phyloP scores from a whole-genome alignment of 2,797 vertebrate species.

The Babyrousa celebensis region DNA sequence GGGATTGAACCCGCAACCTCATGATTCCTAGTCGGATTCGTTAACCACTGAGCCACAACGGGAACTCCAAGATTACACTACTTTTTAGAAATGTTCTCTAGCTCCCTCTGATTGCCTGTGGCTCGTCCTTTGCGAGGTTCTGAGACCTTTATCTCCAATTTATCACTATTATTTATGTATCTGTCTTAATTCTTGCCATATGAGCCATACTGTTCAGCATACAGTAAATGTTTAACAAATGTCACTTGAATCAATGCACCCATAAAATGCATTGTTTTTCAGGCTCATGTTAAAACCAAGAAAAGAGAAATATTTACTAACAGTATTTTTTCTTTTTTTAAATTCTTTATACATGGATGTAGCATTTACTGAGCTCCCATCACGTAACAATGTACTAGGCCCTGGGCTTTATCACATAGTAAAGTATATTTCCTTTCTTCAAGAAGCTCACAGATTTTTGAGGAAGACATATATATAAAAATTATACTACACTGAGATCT shows the following conservation, averaged over 20 bases:
- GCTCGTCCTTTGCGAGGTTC: background rate
- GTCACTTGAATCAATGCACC: background rate
- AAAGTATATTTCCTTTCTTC: background rate
- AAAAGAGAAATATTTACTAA: background rate
- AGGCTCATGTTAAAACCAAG: constrained; percentile 23
- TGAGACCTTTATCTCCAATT: background rate
- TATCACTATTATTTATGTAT: background rate
- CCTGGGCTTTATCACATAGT: background rate
- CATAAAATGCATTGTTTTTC: constrained; percentile 1
- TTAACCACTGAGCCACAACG: too few relatives aligned
- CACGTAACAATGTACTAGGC: background rate
- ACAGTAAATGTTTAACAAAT: background rate
- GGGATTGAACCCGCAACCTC: too few relatives aligned
- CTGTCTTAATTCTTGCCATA: background rate
- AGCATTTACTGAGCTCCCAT: background rate
- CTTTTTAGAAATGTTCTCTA: background rate
- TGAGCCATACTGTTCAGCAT: background rate
- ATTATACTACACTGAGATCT: background rate
- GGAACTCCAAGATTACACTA: background rate
- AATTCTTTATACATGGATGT: background rate
- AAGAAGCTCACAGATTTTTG: constrained; percentile 21
- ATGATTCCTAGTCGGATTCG: too few relatives aligned
- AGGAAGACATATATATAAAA: background rate
- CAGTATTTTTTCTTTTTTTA: background rate
- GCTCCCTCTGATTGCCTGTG: background rate